Percentiles rank a stretch among this genome's conserved stretches.
Evolutionary conservation across 1,140 invertebrate species (phyloP).

Genomic region (Megalonaias nervosa): DNA sequence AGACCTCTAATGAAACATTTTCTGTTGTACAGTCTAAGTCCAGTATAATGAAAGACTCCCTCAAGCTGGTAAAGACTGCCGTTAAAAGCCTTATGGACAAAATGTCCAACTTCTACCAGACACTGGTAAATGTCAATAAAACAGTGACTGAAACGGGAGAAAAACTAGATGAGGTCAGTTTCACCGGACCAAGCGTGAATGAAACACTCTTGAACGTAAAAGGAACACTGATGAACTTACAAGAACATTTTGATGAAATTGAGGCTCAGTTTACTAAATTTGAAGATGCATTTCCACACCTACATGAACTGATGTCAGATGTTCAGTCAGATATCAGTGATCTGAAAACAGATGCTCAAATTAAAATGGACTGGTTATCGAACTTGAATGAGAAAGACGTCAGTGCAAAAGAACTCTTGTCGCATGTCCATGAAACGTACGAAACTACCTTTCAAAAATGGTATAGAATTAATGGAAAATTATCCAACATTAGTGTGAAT

Average conservation of each 20-base stretch:
- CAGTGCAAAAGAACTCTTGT: no score
- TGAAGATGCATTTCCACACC: slow-evolving; percentile 10
- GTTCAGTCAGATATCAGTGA: no score
- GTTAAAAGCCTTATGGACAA: no score
- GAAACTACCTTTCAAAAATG: no score
- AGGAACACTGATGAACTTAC: not conserved
- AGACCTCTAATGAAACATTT: slow-evolving; percentile 21
- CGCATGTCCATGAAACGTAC: no score
- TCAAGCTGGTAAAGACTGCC: slow-evolving; percentile 4
- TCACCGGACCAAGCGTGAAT: not conserved
- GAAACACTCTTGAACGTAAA: slow-evolving; percentile 10
- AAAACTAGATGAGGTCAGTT: slow-evolving; percentile 7
- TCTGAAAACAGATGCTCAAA: no score
- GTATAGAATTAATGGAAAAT: no score
- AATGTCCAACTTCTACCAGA: not conserved
- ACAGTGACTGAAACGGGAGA: slow-evolving; percentile 1
- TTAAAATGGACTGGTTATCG: no score
- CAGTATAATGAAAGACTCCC: slow-evolving; percentile 18
- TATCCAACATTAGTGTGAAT: no score
- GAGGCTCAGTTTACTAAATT: not conserved
- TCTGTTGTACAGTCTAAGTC: slow-evolving; percentile 13
- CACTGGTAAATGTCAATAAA: slow-evolving; percentile 1
- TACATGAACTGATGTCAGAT: no score
- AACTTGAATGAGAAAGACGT: no score
- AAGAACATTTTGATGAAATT: slow-evolving; percentile 4